Conservation (phyloP, 2,113 vertebrate genomes). For the Petroica traversi region DNA sequence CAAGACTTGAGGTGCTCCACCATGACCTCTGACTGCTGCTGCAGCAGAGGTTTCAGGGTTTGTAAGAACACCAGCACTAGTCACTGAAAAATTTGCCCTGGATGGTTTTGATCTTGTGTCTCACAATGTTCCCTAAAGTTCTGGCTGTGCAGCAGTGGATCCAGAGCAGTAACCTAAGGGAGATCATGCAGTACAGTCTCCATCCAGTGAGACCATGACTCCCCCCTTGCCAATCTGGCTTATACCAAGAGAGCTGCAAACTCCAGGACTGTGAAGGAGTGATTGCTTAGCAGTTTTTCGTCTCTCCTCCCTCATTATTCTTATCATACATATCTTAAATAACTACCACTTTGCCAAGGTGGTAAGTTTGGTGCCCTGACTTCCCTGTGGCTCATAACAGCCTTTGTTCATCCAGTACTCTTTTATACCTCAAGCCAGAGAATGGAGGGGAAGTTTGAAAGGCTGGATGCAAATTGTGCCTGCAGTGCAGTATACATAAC, state of each 20-base stretch:
- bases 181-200: neutral
- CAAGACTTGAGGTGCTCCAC: neutral
- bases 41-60: neutral
- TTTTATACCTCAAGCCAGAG: neutral
- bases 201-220: neutral
- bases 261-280: neutral
- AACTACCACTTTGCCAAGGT: neutral
- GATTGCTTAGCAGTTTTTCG: neutral
- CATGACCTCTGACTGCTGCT: neutral
- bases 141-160: neutral
- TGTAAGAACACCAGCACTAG: neutral
- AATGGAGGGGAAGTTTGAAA: neutral
- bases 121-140: rapidly evolving
- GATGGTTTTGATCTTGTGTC: neutral
- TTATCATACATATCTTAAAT: neutral
- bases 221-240: neutral
- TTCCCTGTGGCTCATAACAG: neutral
- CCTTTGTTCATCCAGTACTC: neutral
- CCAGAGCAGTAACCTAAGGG: neutral
- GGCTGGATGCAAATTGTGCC: neutral
- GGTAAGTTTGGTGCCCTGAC: neutral
- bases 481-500: neutral
- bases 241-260: neutral
- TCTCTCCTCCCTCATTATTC: neutral
- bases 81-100: neutral